Percentiles rank a stretch among this genome's conserved stretches.
phyloP scores from a whole-genome alignment of 2,888 invertebrate genomes.

The Athalia circularis region DNA sequence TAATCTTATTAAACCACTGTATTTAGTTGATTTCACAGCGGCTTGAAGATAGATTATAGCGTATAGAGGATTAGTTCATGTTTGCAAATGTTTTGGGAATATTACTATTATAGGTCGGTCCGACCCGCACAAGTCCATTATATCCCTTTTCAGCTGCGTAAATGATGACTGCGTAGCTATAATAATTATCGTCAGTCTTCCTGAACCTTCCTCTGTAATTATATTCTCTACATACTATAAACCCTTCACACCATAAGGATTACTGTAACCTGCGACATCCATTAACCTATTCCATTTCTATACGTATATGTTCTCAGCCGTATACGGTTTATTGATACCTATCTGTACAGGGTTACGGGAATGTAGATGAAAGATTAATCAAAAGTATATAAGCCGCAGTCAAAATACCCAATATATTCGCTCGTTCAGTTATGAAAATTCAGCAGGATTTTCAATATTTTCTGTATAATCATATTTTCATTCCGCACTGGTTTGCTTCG shows the following conservation, averaged over 20 bases:
- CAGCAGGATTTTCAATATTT: not conserved
- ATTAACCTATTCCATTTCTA: constrained; percentile 3
- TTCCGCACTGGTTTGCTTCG: not conserved
- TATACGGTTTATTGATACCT: no score
- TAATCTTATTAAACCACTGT: no score
- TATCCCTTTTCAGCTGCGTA: not conserved
- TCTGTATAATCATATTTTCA: not conserved
- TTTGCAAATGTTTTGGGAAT: not conserved
- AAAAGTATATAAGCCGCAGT: not conserved
- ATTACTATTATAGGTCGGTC: not conserved
- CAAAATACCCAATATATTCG: not conserved
- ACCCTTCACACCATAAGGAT: constrained; percentile 3
- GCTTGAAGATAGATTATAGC: no score
- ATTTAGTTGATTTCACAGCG: no score
- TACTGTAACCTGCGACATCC: constrained; percentile 3
- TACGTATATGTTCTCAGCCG: no score
- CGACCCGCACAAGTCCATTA: not conserved
- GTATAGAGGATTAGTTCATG: no score
- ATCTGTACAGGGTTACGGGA: not conserved
- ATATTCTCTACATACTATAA: not conserved
- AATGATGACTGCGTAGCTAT: not conserved
- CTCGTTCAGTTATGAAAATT: not conserved
- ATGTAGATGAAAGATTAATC: constrained; percentile 19
- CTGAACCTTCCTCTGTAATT: not conserved
- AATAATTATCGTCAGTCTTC: not conserved